phyloP scores from a whole-genome alignment of 1,140 invertebrate species.

The Neodiprion virginianus region DNA sequence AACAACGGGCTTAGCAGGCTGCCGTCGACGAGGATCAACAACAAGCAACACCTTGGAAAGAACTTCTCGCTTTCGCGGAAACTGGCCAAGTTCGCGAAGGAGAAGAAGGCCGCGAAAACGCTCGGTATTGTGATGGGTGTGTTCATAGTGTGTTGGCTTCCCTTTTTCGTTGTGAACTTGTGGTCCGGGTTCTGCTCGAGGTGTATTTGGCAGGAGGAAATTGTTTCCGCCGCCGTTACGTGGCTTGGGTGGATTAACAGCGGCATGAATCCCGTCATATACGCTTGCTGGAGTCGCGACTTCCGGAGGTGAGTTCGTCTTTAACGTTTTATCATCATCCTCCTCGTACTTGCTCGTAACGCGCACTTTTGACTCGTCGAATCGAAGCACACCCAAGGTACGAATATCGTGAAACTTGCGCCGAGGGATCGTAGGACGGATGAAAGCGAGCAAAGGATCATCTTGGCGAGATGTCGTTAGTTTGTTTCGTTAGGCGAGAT shows the following conservation, averaged over 20 bases:
- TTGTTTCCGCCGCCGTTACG: conserved; percentile 92
- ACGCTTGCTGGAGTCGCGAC: conserved; percentile 95
- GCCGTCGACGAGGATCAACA: conserved; percentile 60
- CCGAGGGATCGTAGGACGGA: too few species aligned
- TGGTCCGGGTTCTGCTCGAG: conserved; percentile 88
- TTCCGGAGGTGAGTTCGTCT: conserved; percentile 83
- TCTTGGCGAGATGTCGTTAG: not conserved
- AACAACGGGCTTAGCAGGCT: conserved; percentile 76
- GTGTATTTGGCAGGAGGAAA: conserved; percentile 87
- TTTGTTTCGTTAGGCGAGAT: not conserved
- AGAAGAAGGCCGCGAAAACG: conserved; percentile 96
- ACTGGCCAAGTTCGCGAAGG: conserved; percentile 90
- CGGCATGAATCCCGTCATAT: conserved; percentile 97
- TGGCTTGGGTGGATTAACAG: conserved; percentile 99
- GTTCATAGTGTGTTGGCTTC: conserved; percentile 97
- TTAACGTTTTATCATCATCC: not conserved
- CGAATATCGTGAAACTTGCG: not conserved
- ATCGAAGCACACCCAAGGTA: not conserved
- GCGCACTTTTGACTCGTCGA: not conserved
- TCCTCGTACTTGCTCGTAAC: not conserved
- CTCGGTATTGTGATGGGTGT: conserved; percentile 97
- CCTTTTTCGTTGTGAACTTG: conserved; percentile 97
- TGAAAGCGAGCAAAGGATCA: too few species aligned
- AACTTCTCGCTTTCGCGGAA: conserved; percentile 90
- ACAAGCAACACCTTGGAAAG: conserved; percentile 68